Evolutionary conservation across 92 coral and sea anemone species (phyloP), one percentile per base, ranked within the genome.

Genomic region (Phenganax stokvisi): DNA sequence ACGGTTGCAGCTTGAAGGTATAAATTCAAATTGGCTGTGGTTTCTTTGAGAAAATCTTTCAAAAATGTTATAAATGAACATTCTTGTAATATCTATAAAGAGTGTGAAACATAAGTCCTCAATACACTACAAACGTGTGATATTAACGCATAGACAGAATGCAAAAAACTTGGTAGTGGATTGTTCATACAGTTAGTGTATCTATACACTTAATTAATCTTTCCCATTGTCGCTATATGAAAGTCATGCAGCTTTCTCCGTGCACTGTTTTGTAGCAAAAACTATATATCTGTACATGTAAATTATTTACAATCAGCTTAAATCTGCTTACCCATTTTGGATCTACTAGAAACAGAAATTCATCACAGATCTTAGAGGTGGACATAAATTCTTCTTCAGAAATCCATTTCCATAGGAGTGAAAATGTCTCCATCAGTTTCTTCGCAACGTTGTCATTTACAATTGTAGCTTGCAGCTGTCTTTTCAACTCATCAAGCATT

Each of bases 51-150:
- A 59, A 59, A 1, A 59, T 59, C 65, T 59, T 59, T 59, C 47
- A 37, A 37, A 59, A 25, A 59, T 59, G 65, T 59, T 59, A 59
- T 59, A 13, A 59, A 25, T 59, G 65, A 59, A 13, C n/a, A 13
- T 59, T 59, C 65, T 13, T 59, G 65, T 59, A 59, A 25, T 59
- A 59, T 59, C 65, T 59, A 59, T 59, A 59, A 59, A 13, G 65
- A 59, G 7, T 59, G 25, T 37, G 47, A 37, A 37, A 37, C 47
- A 37, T 37, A 37, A 37, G 47, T 37, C 3, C 47, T 37, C 47
- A 37, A 37, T 37, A 37, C 47, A 37, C 47, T 37, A 37, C 47
- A 37, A 37, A 1, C 47, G 47, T 37, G 47, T 37, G 47, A 37
- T 37, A 37, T 37, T 37, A 37, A 37, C 5, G 47, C 47, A 37